phyloP scores from a whole-genome alignment of 2,888 invertebrate species.

The Ganaspis brasiliensis region DNA sequence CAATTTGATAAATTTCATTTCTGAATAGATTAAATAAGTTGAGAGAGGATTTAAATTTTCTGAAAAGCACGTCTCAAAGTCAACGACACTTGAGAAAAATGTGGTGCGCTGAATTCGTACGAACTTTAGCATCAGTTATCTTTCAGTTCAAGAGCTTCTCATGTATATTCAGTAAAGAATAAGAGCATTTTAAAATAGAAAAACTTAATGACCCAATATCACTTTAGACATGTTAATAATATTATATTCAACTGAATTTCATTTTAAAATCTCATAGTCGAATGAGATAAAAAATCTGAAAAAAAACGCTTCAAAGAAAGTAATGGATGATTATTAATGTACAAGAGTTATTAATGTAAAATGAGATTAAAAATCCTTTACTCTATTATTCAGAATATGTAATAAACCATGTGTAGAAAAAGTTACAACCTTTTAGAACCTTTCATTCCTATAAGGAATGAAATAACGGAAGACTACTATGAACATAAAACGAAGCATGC shows the following conservation, averaged over 20 bases:
- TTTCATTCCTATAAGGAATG: background rate
- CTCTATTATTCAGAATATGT: too few relatives aligned
- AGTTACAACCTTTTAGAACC: background rate
- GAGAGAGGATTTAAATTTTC: background rate
- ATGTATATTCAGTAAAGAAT: background rate
- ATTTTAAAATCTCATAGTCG: too few relatives aligned
- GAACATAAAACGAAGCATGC: background rate
- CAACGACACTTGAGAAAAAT: conserved; percentile 20
- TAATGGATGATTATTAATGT: too few relatives aligned
- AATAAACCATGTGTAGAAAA: too few relatives aligned
- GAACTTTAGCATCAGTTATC: conserved; percentile 19
- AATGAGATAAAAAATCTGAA: too few relatives aligned
- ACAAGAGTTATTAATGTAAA: too few relatives aligned
- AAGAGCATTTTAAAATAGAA: background rate
- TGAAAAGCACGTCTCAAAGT: conserved; percentile 18
- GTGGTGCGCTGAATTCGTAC: conserved; percentile 13
- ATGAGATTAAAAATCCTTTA: too few relatives aligned
- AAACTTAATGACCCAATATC: background rate
- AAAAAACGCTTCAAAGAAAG: too few relatives aligned
- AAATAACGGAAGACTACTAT: background rate
- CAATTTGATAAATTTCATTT: conserved; percentile 4
- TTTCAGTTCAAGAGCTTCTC: conserved; percentile 11
- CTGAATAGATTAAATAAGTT: conserved; percentile 12
- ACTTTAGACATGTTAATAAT: too few relatives aligned
- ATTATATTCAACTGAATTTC: too few relatives aligned